Base-by-base conservation (phyloP, 1,140 invertebrate species). In the Nephila pilipes region DNA sequence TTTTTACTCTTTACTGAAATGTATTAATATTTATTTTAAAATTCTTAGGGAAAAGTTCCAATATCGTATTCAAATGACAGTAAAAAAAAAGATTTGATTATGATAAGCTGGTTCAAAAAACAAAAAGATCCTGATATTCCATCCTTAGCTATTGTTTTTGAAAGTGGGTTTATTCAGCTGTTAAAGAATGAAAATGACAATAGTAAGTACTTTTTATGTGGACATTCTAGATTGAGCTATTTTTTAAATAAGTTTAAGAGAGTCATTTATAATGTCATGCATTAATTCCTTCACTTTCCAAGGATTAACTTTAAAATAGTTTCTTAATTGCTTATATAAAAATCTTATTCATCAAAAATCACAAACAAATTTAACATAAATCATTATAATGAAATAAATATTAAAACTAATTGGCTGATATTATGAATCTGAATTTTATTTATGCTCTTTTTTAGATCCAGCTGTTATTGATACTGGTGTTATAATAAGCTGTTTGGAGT, bases 161-260 rank as follows among this genome's bases (percentile, higher is more conserved):
- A 97, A 95, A 98, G 97, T 95, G 99, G 99, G 0, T 96, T 97
- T 93, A 96, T 99, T 94, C 97, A 99, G 95, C 96, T 99, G 25
- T 99, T 99, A 98, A 97, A 97, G 94, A 97, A 97, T 95, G 98
- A 98, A 95, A 97, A 96, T 95, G 99, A 99, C 96, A 97, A 98
- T 95, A 97, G 97, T 98, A 95, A 95, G 12, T 55, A 57, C 55
- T 83, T 83, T 38, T 46, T 32, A 36, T 79, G 10, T 80, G 18
- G 29, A 80, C 16, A 32, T 38, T 75, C 16, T n/a, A 16, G 2
- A 29, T 75, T 75, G 8, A 29, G 2, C 12, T 75, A 14, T 29
- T 3, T n/a, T 29, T 75, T 10, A 75, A 80, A 80, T 80, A 1
- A 1, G 12, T 46, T 46, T 46, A 46, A 46, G 12, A 46, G 46